Conservation (phyloP, 2,888 invertebrate genomes). For the Polyploca ridens region DNA sequence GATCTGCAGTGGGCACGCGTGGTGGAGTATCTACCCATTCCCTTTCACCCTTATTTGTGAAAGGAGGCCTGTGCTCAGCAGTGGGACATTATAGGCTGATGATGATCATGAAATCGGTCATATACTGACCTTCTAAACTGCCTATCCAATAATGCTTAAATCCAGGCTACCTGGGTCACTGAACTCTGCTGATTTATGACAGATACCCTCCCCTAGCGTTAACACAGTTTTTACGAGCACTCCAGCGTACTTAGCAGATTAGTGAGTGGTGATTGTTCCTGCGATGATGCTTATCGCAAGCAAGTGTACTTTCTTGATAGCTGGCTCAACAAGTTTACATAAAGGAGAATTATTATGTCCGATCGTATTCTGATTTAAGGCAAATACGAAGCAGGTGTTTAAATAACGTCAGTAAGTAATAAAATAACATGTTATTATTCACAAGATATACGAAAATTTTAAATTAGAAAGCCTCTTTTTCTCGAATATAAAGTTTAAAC, state of each 20-base stretch:
- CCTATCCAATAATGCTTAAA: neutral
- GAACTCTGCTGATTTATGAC: neutral
- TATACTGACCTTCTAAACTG: neutral
- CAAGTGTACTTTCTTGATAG: neutral
- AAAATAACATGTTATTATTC: too few species aligned
- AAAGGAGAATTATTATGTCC: too few species aligned
- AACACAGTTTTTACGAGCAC: neutral
- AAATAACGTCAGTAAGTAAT: too few species aligned
- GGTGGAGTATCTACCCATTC: too few species aligned
- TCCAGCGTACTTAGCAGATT: constrained; percentile 9
- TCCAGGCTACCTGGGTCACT: neutral
- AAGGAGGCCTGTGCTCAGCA: too few species aligned
- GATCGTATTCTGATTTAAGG: too few species aligned
- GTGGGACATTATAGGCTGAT: too few species aligned
- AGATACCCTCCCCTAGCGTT: neutral
- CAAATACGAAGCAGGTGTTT: too few species aligned
- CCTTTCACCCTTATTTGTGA: too few species aligned
- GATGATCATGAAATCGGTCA: too few species aligned
- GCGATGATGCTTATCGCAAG: neutral
- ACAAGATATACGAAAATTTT: too few species aligned
- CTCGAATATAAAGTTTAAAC: neutral
- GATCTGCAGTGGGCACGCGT: too few species aligned
- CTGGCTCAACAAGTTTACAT: neutral
- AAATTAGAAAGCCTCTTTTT: neutral
- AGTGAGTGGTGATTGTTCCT: neutral